phyloP scores from a whole-genome alignment of 1,140 invertebrate species.

The Drosophila oshimai region DNA sequence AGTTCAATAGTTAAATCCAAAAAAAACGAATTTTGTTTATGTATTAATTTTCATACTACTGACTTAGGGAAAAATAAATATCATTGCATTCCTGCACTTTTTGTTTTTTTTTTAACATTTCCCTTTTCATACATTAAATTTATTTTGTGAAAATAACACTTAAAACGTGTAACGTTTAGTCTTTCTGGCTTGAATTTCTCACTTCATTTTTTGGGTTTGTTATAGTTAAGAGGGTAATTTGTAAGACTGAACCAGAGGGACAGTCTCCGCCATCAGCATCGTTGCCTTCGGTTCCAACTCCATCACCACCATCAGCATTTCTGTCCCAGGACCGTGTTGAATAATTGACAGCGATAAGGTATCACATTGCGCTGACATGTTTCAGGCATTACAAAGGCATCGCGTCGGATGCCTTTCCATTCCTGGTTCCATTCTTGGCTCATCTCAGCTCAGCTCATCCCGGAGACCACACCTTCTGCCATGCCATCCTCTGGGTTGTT shows the following conservation, averaged over 20 bases:
- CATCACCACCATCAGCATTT: neutral
- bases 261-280: neutral
- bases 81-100: too few species aligned
- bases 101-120: neutral
- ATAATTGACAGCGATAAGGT: constrained; percentile 78
- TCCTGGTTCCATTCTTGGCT: neutral
- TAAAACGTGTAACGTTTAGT: neutral
- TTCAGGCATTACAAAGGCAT: constrained; percentile 73
- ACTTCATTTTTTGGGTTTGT: constrained; percentile 44
- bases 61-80: too few species aligned
- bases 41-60: too few species aligned
- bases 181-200: neutral
- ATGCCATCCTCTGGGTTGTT: constrained; percentile 11
- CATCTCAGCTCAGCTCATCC: neutral
- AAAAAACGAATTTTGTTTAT: too few species aligned
- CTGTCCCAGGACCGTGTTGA: constrained; percentile 35
- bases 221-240: constrained; percentile 78
- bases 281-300: neutral
- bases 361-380: constrained; percentile 80
- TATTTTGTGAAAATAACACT: too few species aligned
- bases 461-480: constrained; percentile 29
- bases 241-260: constrained; percentile 51
- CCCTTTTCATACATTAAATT: too few species aligned
- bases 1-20: too few species aligned
- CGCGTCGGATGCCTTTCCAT: neutral